These are phyloP conservation scores for honey bee (Apis mellifera) DNA, from an alignment of 1,140 invertebrate genomes.

Conservation along the genomic window DNA sequence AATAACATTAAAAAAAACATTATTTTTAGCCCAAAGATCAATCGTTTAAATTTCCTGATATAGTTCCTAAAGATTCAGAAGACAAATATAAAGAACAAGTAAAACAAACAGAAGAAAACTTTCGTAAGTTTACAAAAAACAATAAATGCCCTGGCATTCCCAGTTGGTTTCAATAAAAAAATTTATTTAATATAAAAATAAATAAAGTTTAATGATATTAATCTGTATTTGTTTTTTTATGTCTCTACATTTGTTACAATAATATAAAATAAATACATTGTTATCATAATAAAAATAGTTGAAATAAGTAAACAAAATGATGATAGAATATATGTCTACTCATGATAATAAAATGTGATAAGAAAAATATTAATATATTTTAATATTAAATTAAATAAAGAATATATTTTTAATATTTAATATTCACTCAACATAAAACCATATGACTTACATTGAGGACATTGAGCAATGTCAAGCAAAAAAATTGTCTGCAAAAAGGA, in stretches of 20 bases:
- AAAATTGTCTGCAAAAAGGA: conserved; percentile 55
- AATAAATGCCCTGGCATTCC: conserved; percentile 83
- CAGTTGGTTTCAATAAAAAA: conserved; percentile 82
- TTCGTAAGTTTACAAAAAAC: conserved; percentile 78
- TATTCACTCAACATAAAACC: conserved; percentile 55
- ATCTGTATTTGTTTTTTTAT: neutral
- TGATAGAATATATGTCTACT: neutral
- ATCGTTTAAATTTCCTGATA: conserved; percentile 83
- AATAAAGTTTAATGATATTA: conserved; percentile 32
- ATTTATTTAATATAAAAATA: neutral
- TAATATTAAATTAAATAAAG: neutral
- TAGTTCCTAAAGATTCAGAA: conserved; percentile 77
- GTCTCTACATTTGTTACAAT: neutral
- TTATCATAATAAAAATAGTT: neutral
- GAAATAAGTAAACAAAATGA: neutral
- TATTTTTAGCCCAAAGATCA: conserved; percentile 81
- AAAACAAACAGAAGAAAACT: conserved; percentile 79
- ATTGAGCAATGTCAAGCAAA: conserved; percentile 56
- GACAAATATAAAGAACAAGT: conserved; percentile 75
- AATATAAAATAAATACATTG: neutral
- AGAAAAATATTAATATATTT: neutral
- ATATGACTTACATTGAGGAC: conserved; percentile 49
- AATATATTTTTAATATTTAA: neutral
- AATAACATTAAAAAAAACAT: neutral
- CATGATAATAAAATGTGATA: neutral